These are phyloP conservation scores for Prolemur simus DNA, from an alignment of 2,113 vertebrate species.

Conservation along the genomic window DNA sequence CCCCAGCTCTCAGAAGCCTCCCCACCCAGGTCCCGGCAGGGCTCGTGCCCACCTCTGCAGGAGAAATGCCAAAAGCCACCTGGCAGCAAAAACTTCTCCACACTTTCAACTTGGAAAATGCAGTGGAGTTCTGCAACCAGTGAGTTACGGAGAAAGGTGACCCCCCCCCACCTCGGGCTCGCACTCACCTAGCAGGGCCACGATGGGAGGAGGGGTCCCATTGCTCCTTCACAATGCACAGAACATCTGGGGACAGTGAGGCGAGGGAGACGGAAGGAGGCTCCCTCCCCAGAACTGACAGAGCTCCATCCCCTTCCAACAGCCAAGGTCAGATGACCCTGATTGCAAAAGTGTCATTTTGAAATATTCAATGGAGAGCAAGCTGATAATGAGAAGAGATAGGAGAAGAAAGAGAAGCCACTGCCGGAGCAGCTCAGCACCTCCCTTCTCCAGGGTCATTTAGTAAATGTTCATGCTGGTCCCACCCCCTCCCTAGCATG, in stretches of 20 bases:
- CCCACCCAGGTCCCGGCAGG: neutral
- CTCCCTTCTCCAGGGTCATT: neutral
- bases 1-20: rapidly evolving
- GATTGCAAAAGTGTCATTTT: constrained; percentile 49
- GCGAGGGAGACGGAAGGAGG: neutral
- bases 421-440: rapidly evolving
- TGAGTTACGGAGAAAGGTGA: neutral
- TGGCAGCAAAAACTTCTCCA: too few species aligned
- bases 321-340: constrained; percentile 42
- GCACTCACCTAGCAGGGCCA: too few species aligned
- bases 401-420: neutral
- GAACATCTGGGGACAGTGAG: neutral
- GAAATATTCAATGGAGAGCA: neutral
- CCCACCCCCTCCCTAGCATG: neutral
- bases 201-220: neutral
- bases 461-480: rapidly evolving
- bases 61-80: neutral
- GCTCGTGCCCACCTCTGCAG: neutral
- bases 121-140: neutral
- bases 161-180: neutral
- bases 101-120: too few species aligned
- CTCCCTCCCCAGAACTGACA: neutral
- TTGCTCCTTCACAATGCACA: neutral
- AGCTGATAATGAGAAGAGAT: neutral
- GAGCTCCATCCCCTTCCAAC: neutral